Evolutionary conservation across 2,797 vertebrate species (phyloP).

Genomic region (Thaleichthys pacificus): DNA sequence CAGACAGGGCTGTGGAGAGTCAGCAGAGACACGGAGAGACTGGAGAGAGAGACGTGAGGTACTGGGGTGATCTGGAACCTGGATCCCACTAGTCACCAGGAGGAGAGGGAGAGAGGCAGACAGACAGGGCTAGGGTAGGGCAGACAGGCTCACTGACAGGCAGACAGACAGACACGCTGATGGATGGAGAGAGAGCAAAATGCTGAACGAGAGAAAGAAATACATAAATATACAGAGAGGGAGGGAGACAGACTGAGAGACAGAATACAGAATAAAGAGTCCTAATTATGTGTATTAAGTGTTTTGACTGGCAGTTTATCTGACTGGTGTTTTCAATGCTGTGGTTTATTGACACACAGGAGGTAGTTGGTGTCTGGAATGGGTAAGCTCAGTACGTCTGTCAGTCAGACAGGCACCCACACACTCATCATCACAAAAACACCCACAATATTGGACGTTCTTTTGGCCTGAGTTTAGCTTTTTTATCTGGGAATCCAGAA

Average conservation of each 20-base stretch:
- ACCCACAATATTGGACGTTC: neutral
- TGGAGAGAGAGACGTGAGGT: neutral
- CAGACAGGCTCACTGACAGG: neutral
- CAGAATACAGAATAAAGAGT: neutral
- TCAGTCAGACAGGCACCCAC: neutral
- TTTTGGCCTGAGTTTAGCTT: neutral
- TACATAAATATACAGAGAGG: neutral
- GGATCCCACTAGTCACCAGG: no score
- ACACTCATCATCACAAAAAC: neutral
- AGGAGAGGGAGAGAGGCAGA: neutral
- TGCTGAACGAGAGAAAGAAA: neutral
- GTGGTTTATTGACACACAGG: conserved; percentile 45
- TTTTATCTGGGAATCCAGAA: conserved; percentile 7
- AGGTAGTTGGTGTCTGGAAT: conserved; percentile 33
- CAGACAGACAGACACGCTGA: neutral
- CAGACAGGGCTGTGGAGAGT: conserved; percentile 20
- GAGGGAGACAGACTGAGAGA: neutral
- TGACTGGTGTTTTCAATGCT: conserved; percentile 15
- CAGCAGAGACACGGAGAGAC: conserved; percentile 3
- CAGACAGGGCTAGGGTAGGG: neutral
- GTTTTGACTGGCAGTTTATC: conserved; percentile 28
- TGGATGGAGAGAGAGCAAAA: neutral
- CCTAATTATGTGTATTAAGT: conserved; percentile 34
- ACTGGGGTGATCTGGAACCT: no score
- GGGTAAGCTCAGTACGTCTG: conserved; percentile 23